A percentile compares a stretch with the other conserved stretches of the same genome.
Evolutionary conservation across 2,888 invertebrate species (phyloP).

Genomic region (Heliconius sara): DNA sequence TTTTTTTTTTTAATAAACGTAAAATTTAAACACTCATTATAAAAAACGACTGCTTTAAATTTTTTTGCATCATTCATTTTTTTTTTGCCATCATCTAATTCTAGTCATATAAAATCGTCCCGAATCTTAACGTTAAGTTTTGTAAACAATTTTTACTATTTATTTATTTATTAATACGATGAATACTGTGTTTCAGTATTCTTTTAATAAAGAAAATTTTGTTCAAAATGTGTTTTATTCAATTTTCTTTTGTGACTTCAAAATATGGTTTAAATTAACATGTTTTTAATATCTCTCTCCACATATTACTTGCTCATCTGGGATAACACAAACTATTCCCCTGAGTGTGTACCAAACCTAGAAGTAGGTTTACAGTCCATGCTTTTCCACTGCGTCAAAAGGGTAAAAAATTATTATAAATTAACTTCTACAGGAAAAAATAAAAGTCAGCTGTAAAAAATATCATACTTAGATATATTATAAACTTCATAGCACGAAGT

Average conservation of each 20-base stretch:
- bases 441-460: conserved; percentile 31
- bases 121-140: conserved; percentile 69
- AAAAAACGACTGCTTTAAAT: conserved; percentile 28
- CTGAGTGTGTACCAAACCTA: background rate
- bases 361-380: background rate
- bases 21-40: background rate
- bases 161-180: conserved; percentile 61
- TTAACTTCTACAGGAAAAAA: conserved; percentile 13
- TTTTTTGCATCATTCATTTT: conserved; percentile 28
- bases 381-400: background rate
- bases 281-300: no score
- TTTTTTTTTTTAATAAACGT: background rate
- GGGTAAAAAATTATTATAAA: background rate
- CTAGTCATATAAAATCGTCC: conserved; percentile 73
- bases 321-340: no score
- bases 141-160: conserved; percentile 76
- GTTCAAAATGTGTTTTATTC: conserved; percentile 50
- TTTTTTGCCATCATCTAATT: conserved; percentile 56
- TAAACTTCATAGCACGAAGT: conserved; percentile 25
- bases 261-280: no score
- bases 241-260: no score
- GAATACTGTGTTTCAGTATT: conserved; percentile 75
- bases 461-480: conserved; percentile 42
- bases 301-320: no score
- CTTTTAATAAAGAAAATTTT: conserved; percentile 75